These are phyloP conservation scores for Stercorarius parasiticus DNA, from an alignment of 2,113 vertebrate species.

Conservation along the genomic window DNA sequence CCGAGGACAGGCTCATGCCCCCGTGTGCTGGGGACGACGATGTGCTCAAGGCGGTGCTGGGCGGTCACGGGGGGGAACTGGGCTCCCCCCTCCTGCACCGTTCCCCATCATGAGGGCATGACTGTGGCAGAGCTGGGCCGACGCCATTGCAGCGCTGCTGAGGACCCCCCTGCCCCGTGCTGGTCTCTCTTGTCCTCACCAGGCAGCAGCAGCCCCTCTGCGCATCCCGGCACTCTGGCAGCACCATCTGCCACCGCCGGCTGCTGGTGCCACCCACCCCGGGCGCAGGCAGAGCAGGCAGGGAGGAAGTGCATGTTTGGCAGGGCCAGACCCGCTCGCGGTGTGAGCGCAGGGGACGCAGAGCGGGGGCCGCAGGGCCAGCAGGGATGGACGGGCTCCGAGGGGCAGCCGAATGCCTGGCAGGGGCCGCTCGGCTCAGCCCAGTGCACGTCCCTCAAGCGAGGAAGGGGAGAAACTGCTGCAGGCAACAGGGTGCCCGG, in stretches of 20 bases:
- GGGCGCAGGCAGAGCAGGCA: accelerated
- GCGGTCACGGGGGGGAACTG: background rate
- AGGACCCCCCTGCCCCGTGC: background rate
- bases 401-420: background rate
- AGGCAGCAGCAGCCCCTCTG: background rate
- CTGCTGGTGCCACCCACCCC: accelerated
- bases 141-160: accelerated
- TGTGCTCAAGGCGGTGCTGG: accelerated
- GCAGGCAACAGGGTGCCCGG: no score
- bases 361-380: background rate
- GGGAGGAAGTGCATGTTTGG: background rate
- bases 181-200: accelerated
- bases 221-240: background rate
- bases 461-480: background rate
- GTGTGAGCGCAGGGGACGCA: accelerated
- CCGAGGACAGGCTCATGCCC: accelerated
- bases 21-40: accelerated
- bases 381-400: background rate
- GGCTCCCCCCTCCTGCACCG: accelerated
- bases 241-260: accelerated
- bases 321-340: accelerated
- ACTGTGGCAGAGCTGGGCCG: background rate
- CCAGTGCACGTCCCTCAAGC: background rate
- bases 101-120: accelerated
- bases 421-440: background rate